Base-by-base conservation (phyloP, 1,140 invertebrate genomes). In the Frieseomelitta varia region DNA sequence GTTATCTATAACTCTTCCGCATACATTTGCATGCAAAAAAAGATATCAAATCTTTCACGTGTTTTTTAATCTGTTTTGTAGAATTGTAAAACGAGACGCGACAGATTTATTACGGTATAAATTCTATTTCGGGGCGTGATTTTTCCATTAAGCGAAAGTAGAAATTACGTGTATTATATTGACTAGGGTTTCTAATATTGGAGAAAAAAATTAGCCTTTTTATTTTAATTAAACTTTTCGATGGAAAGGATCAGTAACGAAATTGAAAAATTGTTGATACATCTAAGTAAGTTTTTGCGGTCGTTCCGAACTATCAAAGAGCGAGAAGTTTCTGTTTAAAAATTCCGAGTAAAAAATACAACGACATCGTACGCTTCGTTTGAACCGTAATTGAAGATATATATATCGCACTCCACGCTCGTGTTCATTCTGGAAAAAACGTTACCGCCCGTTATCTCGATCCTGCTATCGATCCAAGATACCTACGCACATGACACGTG, bases 371-470 rank as follows among this genome's bases (percentile, higher is more conserved):
- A 34, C 8, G 21, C 10, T 19, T 67, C 27, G 65, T 30, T 69
- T 21, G 34, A 39, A 39, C 17, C 10, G 34, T 47, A 27, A 47
- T 75, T 21, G 12, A 69, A 14, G 21, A 11, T 27, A 19, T 61
- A 14, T 75, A 17, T 73, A 39, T 27, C 53, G 6, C 58, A 24
- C 12, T 17, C 2, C 24, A 19, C 21, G n/a, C 30, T 67, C 17
- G 0, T 30, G 27, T n/a, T 30, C 30, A 30, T 30, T 51, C 4
- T 17, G 12, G 14, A 21, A 27, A 80, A 21, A 34, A 27, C 19
- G 8, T 30, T 34, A 19, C 34, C 11, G 30, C 27, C 39, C 39
- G 24, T 71, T 80, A 80, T 80, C 79, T 80, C 34, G 68, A 55
- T 80, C 17, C 17, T 14, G 24, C 10, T 39, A 47, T 69, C 67